Base-by-base conservation (phyloP, 92 coral and sea anemone genomes). In the Epizoanthus rinbou region DNA sequence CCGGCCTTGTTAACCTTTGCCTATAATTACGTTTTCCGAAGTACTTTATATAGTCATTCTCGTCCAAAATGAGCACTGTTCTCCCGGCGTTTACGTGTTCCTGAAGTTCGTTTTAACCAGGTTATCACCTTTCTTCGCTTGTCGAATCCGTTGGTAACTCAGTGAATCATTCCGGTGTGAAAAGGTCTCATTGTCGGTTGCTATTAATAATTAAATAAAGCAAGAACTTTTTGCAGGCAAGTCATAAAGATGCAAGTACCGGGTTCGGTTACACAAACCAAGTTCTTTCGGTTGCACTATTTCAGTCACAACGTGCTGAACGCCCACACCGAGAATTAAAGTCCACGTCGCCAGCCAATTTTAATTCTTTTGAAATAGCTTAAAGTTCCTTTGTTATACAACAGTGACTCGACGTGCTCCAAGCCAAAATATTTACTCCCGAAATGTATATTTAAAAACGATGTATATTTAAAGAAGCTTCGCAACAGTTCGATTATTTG, bases 391-490 rank as follows among this genome's bases (percentile, higher is more conserved):
- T 67, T 67, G 73, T 67, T 67, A 18, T 18, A 31, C 21, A 67
- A 67, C 50, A 67, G 43, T 67, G 47, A 41, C 21, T 4, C 18
- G 50, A 67, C n/a, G 73, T 67, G 73, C 50, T 16, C 41, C 73
- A 13, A 67, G 39, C 35, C 47, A 67, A 33, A 67, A 64, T 64
- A 64, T 64, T 64, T 64, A 24, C 69, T 35, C 17, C 17, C 6
- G 69, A 64, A 24, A 22, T 19, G 69, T 35, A 64, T 24, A 64
- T 64, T 64, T 23, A 64, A 9, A 64, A 15, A 64, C 6, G 53
- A 22, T 19, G 69, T 33, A 64, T 23, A 64, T 64, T 64, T 23
- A 64, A 8, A 64, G 37, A 64, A 7, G 53, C 53, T 50, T 50
- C 9, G 54, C 16, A 25, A 8, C 41, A 64, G 69, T 33, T 64